Evolutionary conservation across 2,888 invertebrate species (phyloP).

Genomic region (Caenorhabditis japonica): DNA sequence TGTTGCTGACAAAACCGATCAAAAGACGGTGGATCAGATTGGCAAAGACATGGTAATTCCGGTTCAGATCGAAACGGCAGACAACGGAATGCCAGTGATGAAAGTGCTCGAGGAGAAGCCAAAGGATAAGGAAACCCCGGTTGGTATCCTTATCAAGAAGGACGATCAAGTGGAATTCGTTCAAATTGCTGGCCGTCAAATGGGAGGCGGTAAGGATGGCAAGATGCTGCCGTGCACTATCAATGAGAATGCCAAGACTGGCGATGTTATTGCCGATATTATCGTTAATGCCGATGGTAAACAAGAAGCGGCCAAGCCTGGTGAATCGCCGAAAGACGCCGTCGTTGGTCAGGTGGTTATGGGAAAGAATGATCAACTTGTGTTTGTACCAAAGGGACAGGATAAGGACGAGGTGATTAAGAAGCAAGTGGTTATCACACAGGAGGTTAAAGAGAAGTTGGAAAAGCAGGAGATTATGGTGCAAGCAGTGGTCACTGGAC

Average conservation of each 20-base stretch:
- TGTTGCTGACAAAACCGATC: constrained; percentile 33
- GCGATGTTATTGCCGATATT: constrained; percentile 41
- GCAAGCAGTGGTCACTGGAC: constrained; percentile 45
- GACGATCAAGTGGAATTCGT: constrained; percentile 36
- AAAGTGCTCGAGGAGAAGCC: constrained; percentile 37
- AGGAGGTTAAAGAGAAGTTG: constrained; percentile 25
- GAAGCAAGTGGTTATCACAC: constrained; percentile 20
- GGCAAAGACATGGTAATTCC: constrained; percentile 36
- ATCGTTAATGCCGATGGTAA: constrained; percentile 31
- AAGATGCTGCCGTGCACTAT: constrained; percentile 39
- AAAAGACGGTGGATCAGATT: constrained; percentile 21
- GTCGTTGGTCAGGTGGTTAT: constrained; percentile 39
- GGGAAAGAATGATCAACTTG: constrained; percentile 38
- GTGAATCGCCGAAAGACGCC: constrained; percentile 31
- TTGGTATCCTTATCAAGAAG: constrained; percentile 34
- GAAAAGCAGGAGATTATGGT: constrained; percentile 30
- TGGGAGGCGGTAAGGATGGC: constrained; percentile 45
- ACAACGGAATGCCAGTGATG: constrained; percentile 53
- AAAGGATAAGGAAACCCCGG: constrained; percentile 40
- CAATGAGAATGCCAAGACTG: constrained; percentile 40
- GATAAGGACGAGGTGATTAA: constrained; percentile 30
- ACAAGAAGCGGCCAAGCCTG: constrained; percentile 37
- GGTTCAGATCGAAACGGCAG: constrained; percentile 37
- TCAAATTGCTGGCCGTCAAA: constrained; percentile 42
- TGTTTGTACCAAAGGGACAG: constrained; percentile 44